These are phyloP conservation scores for Montipora capricornis DNA, from an alignment of 64 coral and sea anemone species.

Conservation along the genomic window DNA sequence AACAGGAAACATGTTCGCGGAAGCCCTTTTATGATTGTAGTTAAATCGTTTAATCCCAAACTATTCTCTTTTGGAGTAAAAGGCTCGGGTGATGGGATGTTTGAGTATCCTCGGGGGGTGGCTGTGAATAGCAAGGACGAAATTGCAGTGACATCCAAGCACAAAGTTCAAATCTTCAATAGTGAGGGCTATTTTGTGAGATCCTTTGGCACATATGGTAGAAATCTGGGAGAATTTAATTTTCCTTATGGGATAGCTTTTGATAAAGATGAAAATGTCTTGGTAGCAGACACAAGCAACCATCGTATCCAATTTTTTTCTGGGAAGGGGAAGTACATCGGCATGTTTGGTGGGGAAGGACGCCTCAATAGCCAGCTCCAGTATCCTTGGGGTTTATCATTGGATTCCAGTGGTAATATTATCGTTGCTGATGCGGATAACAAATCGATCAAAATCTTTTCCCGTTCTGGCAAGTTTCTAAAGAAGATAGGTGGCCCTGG, in stretches of 20 bases:
- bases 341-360: neutral
- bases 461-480: conserved; percentile 61
- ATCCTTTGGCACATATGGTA: neutral
- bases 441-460: conserved; percentile 60
- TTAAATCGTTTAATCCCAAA: neutral
- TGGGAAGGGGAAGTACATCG: neutral
- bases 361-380: conserved; percentile 38
- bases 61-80: neutral
- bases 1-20: conserved; percentile 19
- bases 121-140: conserved; percentile 22
- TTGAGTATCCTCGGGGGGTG: neutral
- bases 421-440: conserved; percentile 85
- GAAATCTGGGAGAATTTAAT: neutral
- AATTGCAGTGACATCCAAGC: conserved; percentile 6
- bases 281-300: neutral
- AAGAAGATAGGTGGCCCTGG: neutral
- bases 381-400: conserved; percentile 83
- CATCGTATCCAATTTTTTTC: neutral
- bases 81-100: conserved; percentile 5
- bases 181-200: conserved; percentile 15
- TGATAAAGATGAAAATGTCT: neutral
- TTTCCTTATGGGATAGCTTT: neutral
- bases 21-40: neutral
- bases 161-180: neutral
- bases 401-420: conserved; percentile 78